Conservation (phyloP, 2,888 invertebrate species). For the Drosophila stalkeri region DNA sequence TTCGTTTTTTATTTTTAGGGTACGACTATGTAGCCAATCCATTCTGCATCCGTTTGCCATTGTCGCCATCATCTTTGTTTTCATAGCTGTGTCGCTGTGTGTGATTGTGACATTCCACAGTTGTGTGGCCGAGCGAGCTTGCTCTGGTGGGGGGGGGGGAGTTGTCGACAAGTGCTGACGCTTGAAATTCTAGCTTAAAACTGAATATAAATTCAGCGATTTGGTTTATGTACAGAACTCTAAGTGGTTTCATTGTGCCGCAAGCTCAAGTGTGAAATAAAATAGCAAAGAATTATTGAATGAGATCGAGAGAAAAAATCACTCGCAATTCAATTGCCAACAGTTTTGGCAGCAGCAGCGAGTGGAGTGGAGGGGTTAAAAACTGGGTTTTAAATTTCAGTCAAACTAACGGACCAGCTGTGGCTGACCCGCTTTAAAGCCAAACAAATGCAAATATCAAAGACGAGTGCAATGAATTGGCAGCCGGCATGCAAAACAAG, state of each 20-base stretch:
- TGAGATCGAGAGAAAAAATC: slow-evolving; percentile 18
- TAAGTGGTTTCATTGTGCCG: slow-evolving; percentile 62
- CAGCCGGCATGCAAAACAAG: slow-evolving; percentile 40
- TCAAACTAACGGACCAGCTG: slow-evolving; percentile 37
- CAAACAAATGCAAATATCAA: slow-evolving; percentile 74
- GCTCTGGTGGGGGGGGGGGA: slow-evolving; percentile 6
- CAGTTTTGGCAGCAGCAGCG: slow-evolving; percentile 41
- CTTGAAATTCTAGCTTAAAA: slow-evolving; percentile 61
- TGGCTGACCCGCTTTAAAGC: slow-evolving; percentile 71
- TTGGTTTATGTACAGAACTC: slow-evolving; percentile 38
- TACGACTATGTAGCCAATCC: slow-evolving; percentile 19
- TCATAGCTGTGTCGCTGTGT: slow-evolving; percentile 45
- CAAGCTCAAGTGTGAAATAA: slow-evolving; percentile 51
- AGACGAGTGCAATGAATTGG: slow-evolving; percentile 54
- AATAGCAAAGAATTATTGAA: slow-evolving; percentile 17
- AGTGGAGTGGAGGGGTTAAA: not conserved
- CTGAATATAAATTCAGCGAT: slow-evolving; percentile 46
- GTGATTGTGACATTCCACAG: slow-evolving; percentile 55
- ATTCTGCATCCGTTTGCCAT: slow-evolving; percentile 44
- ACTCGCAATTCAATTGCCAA: slow-evolving; percentile 72
- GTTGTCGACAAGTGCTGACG: slow-evolving; percentile 57
- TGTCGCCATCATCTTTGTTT: slow-evolving; percentile 55
- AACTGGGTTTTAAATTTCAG: slow-evolving; percentile 60
- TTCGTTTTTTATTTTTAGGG: not conserved
- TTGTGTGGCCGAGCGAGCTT: slow-evolving; percentile 14